Evolutionary conservation across 2,888 invertebrate genomes (phyloP).

Genomic region (Uloborus plumipes): DNA sequence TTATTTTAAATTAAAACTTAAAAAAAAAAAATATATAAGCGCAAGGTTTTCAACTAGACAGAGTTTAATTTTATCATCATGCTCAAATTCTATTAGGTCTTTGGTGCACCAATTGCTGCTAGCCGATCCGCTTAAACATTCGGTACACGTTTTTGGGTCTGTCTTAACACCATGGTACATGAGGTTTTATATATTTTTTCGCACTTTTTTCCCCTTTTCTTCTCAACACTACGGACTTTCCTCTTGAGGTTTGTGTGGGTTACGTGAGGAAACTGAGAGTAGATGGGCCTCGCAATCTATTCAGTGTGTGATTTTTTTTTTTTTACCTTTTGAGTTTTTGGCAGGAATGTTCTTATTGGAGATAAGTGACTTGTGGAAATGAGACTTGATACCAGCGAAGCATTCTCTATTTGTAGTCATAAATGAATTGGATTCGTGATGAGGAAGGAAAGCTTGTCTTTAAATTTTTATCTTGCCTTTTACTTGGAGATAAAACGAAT

Average conservation of each 20-base stretch:
- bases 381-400: constrained; percentile 26
- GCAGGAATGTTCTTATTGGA: constrained; percentile 9
- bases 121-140: constrained; percentile 24
- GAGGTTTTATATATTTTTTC: constrained; percentile 37
- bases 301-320: constrained; percentile 34
- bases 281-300: constrained; percentile 29
- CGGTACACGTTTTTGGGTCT: constrained; percentile 46
- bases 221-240: constrained; percentile 29
- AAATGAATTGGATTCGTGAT: no score
- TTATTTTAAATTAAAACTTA: no score
- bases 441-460: no score
- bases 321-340: constrained; percentile 10
- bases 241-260: constrained; percentile 44
- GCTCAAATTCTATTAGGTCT: constrained; percentile 48
- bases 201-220: constrained; percentile 20
- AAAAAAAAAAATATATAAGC: background rate
- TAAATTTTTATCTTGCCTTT: no score
- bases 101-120: constrained; percentile 37
- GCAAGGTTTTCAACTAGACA: background rate
- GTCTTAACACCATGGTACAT: constrained; percentile 43
- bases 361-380: constrained; percentile 45
- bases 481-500: no score
- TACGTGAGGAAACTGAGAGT: constrained; percentile 42
- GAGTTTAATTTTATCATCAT: constrained; percentile 39
- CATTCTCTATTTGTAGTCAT: no score